Base-by-base conservation (phyloP, 64 coral and sea anemone genomes). In the Astreopora myriophthalma region DNA sequence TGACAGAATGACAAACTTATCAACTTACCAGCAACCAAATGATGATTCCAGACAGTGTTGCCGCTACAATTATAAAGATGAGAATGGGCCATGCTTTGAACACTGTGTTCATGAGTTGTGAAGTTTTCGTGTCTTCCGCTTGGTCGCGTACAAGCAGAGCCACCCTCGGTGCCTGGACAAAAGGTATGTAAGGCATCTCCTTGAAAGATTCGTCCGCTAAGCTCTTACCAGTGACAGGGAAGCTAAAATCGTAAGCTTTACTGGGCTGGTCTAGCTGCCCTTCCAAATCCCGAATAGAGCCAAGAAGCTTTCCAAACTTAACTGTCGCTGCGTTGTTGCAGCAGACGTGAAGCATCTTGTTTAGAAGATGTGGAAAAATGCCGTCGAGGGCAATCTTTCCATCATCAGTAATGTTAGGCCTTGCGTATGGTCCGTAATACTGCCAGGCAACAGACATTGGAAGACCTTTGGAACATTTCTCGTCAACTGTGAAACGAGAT, bases 81-180 rank as follows among this genome's bases (percentile, higher is more conserved):
- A 99, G 72, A 37, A 99, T 99, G 5, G 97, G 97, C 97, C 94
- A 99, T 2, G 97, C 97, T 42, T 93, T 89, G 16, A 90, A 88
- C 3, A 99, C 94, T 3, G 97, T 99, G 20, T 81, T 86, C 16
- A 99, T 42, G 22, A 99, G 40, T 69, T 99, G 90, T 1, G 90
- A 69, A 0, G 97, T 99, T 34, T 96, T 86, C 22, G 78, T 92
- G 26, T 86, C 44, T 57, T 86, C 88, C 1, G 76, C 62, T 14
- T 93, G 90, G 33, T 93, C 95, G 7, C 76, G 71, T 2, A 97
- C 95, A 48, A 97, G 83, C 7, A 97, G 95, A 4, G 95, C 95
- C 9, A 97, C 92, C 52, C 95, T 68, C 0, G 95, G 95, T 7
- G 95, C 95, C 34, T 97, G 91, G 1, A 97, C 91, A 11, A 97